Conservation (phyloP, 2,113 vertebrate genomes). For the Fulmarus glacialis region DNA sequence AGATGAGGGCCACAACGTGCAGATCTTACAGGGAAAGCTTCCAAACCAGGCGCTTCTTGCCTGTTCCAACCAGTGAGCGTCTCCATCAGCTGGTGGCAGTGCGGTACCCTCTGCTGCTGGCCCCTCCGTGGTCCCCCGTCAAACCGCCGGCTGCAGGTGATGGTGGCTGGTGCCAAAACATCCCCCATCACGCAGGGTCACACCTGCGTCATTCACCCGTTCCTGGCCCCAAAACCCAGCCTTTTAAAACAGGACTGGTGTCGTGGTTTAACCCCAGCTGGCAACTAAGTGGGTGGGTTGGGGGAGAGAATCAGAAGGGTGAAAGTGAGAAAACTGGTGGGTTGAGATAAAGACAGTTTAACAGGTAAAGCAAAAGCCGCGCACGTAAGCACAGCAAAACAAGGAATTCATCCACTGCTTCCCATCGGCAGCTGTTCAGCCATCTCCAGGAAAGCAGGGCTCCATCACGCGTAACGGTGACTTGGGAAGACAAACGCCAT, state of each 20-base stretch:
- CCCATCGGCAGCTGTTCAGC: no score
- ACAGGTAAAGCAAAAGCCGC: no score
- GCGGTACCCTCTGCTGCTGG: background rate
- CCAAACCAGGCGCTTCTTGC: rapidly evolving
- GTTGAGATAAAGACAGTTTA: no score
- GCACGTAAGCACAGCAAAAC: no score
- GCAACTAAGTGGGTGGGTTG: no score
- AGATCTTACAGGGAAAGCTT: background rate
- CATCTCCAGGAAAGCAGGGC: no score
- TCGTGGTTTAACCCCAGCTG: no score
- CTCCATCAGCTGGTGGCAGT: background rate
- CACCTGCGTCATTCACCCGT: rapidly evolving
- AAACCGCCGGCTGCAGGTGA: background rate
- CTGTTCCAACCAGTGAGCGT: background rate
- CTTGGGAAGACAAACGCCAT: no score
- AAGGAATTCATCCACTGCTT: no score
- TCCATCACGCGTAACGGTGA: no score
- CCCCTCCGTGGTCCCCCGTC: rapidly evolving
- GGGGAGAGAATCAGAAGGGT: no score
- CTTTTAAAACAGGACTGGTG: background rate
- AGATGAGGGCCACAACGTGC: rapidly evolving
- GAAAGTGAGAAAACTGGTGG: no score
- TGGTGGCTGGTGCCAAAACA: background rate
- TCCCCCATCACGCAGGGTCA: rapidly evolving
- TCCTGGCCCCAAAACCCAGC: background rate